Evolutionary conservation across 2,888 invertebrate species (phyloP).

Genomic region (Melieria picta): DNA sequence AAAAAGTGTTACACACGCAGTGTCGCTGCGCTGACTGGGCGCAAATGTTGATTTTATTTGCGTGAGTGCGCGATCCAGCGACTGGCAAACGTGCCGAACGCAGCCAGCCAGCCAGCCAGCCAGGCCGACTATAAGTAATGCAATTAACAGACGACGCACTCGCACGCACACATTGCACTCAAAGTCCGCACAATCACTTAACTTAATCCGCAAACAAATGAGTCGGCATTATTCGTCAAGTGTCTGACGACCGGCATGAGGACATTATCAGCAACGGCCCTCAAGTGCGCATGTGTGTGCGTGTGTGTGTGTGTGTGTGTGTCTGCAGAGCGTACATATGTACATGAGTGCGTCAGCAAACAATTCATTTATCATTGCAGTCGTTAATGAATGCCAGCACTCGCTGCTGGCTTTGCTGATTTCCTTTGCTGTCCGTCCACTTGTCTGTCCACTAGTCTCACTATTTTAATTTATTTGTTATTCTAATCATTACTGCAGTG

Average conservation of each 20-base stretch:
- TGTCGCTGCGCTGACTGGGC: neutral
- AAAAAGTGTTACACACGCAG: neutral
- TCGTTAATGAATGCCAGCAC: constrained; percentile 22
- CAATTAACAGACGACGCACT: constrained; percentile 8
- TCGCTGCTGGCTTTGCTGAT: neutral
- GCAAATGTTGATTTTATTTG: neutral
- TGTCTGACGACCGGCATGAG: too few relatives aligned
- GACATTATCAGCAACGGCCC: too few relatives aligned
- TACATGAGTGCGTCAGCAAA: too few relatives aligned
- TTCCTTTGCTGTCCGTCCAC: neutral
- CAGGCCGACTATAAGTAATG: constrained; percentile 13
- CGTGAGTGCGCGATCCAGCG: neutral
- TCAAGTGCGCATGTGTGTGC: too few relatives aligned
- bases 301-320: too few relatives aligned
- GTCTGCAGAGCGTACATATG: too few relatives aligned
- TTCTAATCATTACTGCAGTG: too few relatives aligned
- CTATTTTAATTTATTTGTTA: too few relatives aligned
- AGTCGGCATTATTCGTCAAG: constrained; percentile 1
- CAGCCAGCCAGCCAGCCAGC: neutral
- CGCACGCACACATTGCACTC: neutral
- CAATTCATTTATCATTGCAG: constrained; percentile 16
- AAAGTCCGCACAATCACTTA: constrained; percentile 5
- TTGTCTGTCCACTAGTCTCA: neutral
- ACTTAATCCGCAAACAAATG: constrained; percentile 26
- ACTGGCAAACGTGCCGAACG: neutral